Evolutionary conservation across 2,797 vertebrate species (phyloP).

Genomic region (Poeciliopsis turneri): DNA sequence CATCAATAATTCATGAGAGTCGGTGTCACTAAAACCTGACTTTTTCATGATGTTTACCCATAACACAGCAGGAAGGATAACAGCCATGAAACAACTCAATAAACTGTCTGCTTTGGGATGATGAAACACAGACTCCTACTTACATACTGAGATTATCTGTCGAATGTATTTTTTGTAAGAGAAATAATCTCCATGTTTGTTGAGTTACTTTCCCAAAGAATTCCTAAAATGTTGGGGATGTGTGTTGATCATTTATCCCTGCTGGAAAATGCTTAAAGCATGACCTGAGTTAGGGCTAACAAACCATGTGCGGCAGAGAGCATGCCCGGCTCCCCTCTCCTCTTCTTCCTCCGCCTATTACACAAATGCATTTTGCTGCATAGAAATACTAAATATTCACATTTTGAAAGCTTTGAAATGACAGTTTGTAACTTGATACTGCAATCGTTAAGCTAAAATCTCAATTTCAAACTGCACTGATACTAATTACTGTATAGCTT

Average conservation of each 20-base stretch:
- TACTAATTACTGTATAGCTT: neutral
- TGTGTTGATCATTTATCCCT: constrained; percentile 35
- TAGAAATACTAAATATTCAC: neutral
- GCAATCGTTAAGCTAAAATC: neutral
- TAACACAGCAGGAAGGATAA: constrained; percentile 22
- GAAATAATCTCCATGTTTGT: neutral
- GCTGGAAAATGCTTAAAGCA: constrained; percentile 48
- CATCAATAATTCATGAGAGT: constrained; percentile 65
- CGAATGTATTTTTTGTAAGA: neutral
- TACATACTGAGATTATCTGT: neutral
- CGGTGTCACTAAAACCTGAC: constrained; percentile 22
- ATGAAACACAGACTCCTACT: neutral
- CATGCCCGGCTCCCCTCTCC: constrained; percentile 4
- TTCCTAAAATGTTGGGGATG: constrained; percentile 45
- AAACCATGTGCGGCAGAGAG: constrained; percentile 38
- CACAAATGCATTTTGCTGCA: neutral
- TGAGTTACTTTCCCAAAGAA: constrained; percentile 2
- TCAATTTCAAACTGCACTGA: neutral
- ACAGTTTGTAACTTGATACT: neutral
- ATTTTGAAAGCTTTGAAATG: neutral
- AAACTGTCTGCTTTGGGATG: constrained; percentile 9
- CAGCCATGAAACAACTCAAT: constrained; percentile 19
- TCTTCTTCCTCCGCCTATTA: constrained; percentile 21
- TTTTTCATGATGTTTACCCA: constrained; percentile 31
- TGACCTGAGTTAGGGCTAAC: constrained; percentile 70